A percentile compares a stretch with the other conserved stretches of the same genome.
Evolutionary conservation across 1,140 invertebrate genomes (phyloP).

Genomic region (Camponotus floridanus): DNA sequence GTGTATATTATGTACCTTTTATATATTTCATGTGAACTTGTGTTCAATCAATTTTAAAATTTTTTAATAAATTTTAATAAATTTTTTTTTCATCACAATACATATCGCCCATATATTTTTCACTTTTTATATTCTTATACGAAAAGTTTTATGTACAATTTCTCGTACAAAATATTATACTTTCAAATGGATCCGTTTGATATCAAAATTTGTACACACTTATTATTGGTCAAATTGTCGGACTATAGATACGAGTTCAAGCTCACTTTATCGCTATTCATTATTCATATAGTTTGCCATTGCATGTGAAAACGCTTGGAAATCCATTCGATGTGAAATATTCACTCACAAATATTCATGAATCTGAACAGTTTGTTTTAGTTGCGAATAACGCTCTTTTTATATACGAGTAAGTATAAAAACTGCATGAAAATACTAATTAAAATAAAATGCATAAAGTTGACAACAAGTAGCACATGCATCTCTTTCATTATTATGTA

Average conservation of each 20-base stretch:
- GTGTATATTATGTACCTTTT: slow-evolving; percentile 4
- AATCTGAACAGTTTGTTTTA: neutral
- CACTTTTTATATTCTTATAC: neutral
- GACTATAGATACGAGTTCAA: neutral
- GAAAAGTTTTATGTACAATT: slow-evolving; percentile 28
- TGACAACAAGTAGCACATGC: neutral
- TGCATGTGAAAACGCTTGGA: neutral
- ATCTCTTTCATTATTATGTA: neutral
- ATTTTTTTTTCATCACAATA: slow-evolving; percentile 8
- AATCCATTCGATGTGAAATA: neutral
- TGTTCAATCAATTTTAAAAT: neutral
- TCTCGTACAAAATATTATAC: slow-evolving; percentile 7
- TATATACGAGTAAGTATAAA: no score
- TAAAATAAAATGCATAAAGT: neutral
- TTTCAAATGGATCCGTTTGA: neutral
- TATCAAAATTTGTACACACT: neutral
- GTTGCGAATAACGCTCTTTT: no score
- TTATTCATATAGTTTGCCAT: slow-evolving; percentile 3
- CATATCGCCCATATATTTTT: slow-evolving; percentile 18
- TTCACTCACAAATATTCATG: slow-evolving; percentile 14
- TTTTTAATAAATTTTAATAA: no score
- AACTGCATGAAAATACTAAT: neutral
- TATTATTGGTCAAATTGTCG: slow-evolving; percentile 35
- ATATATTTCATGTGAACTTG: neutral
- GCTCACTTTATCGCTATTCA: slow-evolving; percentile 22